Base-by-base conservation (phyloP, 2,113 vertebrate species). In the Chaetodon auriga region DNA sequence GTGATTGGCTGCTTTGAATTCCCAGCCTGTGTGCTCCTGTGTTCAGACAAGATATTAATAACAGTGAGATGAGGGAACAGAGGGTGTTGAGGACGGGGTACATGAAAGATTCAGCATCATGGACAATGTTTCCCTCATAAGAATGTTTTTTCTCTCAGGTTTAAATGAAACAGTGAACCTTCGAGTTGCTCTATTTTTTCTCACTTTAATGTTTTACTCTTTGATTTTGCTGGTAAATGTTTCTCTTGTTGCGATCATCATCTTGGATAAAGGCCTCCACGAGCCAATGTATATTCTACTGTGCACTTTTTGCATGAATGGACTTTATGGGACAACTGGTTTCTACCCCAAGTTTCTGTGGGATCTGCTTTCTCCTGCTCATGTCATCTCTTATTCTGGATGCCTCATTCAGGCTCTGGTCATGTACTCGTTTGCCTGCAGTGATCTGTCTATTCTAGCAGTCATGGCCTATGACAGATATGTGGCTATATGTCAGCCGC, bases 231-330 rank as follows among this genome's bases (percentile, higher is more conserved):
- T 85, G 35, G 41, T 30, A 0, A 90, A 92, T 80, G 11, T 70
- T 38, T 57, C 53, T 69, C 57, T 91, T 4, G 79, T 85, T 64
- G 3, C 87, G 5, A 78, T 23, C 21, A 84, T 92, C 16, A 77
- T 85, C 41, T 45, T 87, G n/a, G 84, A 91, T 30, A 88, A 78
- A 62, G 45, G 21, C 23, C 86, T 91, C 1, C 89, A 92, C 75
- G 87, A 91, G 53, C 87, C 89, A 1, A 89, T 92, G 90, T 90
- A 92, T 12, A 77, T 90, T 82, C 35, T 90, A 14, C 15, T 90
- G 23, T 87, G 85, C 60, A 79, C 19, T 43, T 79, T 92, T 30
- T 90, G 83, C 41, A 54, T 92, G 36, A 90, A 89, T 54, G 62
- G 49, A 38, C 80, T 92, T 57, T 91, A 80, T 81, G 91, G 89